These are phyloP conservation scores for Cylindroiulus punctatus DNA, from an alignment of 2,888 invertebrate genomes.

Conservation along the genomic window DNA sequence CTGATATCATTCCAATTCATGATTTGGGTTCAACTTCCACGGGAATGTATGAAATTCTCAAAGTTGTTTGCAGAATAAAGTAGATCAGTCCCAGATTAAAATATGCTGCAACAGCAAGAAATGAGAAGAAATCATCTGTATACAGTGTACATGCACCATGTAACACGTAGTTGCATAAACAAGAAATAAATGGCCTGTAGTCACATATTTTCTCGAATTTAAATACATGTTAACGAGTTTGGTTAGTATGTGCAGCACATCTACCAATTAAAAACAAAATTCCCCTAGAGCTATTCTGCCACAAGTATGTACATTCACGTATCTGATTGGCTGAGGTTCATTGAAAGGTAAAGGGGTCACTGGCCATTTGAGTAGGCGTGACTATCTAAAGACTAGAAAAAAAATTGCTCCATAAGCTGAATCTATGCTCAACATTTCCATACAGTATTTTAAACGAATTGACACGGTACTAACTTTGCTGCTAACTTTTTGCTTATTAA, in stretches of 20 bases:
- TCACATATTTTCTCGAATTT: no score
- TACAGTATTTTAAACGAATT: neutral
- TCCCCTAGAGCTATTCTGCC: slow-evolving; percentile 19
- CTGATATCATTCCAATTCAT: no score
- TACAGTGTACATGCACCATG: no score
- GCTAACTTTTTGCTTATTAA: neutral
- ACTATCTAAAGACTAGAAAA: neutral
- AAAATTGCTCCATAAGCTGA: neutral
- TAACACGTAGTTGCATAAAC: no score
- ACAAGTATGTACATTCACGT: neutral
- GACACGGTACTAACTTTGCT: neutral
- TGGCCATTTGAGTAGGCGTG: slow-evolving; percentile 26
- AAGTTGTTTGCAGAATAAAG: no score
- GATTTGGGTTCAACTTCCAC: no score
- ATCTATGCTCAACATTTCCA: neutral
- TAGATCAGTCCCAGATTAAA: no score
- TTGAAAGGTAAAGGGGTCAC: slow-evolving; percentile 8
- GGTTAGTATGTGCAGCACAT: slow-evolving; percentile 4
- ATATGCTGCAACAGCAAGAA: no score
- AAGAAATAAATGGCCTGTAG: no score
- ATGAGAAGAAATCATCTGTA: no score
- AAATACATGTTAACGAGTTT: neutral
- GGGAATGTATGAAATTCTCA: no score
- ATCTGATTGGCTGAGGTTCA: slow-evolving; percentile 26
- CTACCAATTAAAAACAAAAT: slow-evolving; percentile 14